phyloP scores from a whole-genome alignment of 1,140 invertebrate genomes.

The Hyles vespertilio region DNA sequence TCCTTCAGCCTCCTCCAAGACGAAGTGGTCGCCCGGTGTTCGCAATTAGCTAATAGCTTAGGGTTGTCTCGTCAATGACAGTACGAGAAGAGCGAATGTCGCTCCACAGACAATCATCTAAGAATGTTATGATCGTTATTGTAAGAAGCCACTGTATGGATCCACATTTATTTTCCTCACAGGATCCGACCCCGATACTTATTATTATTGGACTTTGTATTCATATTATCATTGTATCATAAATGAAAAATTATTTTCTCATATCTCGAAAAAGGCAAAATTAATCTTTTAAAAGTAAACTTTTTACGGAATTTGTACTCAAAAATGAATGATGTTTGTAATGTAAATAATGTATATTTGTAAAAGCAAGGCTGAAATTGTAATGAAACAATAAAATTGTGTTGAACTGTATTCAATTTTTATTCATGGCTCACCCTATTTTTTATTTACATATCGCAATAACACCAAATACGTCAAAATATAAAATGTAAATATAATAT shows the following conservation, averaged over 20 bases:
- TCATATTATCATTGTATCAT: conserved; percentile 48
- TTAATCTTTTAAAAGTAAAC: conserved; percentile 26
- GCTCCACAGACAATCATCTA: conserved; percentile 66
- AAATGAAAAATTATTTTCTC: conserved; percentile 57
- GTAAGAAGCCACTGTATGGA: conserved; percentile 30
- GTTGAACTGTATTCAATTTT: conserved; percentile 44
- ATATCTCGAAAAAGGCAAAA: conserved; percentile 26
- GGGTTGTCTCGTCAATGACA: conserved; percentile 75
- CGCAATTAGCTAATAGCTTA: conserved; percentile 79
- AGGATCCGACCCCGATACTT: conserved; percentile 32
- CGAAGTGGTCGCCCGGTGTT: conserved; percentile 87
- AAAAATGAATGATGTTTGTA: conserved; percentile 40
- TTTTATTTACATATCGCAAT: too few species aligned
- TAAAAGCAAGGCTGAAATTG: conserved; percentile 74
- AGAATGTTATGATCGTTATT: conserved; percentile 76
- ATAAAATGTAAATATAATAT: too few species aligned
- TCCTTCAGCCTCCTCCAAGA: conserved; percentile 95
- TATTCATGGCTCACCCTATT: neutral
- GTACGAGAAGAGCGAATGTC: conserved; percentile 73
- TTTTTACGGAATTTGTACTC: conserved; percentile 68
- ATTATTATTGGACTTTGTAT: conserved; percentile 32
- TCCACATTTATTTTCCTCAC: conserved; percentile 29
- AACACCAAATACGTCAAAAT: too few species aligned
- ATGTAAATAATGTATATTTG: conserved; percentile 71
- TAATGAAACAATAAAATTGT: conserved; percentile 74